These are phyloP conservation scores for Argentina silus DNA, from an alignment of 2,797 vertebrate species.

Conservation along the genomic window DNA sequence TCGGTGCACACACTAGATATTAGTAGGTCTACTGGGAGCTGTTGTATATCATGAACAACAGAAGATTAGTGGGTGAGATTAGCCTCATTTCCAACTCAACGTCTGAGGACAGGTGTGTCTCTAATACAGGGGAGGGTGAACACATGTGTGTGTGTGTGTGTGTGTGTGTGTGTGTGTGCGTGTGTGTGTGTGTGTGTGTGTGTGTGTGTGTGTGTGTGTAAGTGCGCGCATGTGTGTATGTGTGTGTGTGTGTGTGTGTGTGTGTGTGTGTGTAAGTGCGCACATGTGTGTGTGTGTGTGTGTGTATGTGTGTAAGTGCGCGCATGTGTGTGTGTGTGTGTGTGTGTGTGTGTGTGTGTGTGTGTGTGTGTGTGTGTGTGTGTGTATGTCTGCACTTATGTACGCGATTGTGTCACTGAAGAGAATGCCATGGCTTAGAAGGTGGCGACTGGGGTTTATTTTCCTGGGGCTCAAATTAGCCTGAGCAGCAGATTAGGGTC, in stretches of 20 bases:
- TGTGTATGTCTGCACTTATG: not conserved
- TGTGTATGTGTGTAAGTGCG: not conserved
- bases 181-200: not conserved
- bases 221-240: not conserved
- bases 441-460: constrained; percentile 64
- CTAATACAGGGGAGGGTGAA: not conserved
- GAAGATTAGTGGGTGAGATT: constrained; percentile 41
- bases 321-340: not conserved
- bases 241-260: not conserved
- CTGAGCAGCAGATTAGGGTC: constrained; percentile 62
- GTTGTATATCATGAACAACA: constrained; percentile 30
- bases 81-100: constrained; percentile 13
- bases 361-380: constrained; percentile 4
- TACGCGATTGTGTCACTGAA: not conserved
- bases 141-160: not conserved
- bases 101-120: not conserved
- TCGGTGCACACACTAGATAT: too few species aligned
- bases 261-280: not conserved
- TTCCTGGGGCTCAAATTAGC: constrained; percentile 66
- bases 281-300: not conserved
- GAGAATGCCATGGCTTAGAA: constrained; percentile 56
- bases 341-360: constrained; percentile 13
- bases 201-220: not conserved
- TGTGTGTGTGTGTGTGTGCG: not conserved
- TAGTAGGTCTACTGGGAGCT: too few species aligned